Percentiles rank a stretch among this genome's conserved stretches.
Evolutionary conservation across 2,113 vertebrate species (phyloP).

Genomic region (Himantopus leucocephalus): DNA sequence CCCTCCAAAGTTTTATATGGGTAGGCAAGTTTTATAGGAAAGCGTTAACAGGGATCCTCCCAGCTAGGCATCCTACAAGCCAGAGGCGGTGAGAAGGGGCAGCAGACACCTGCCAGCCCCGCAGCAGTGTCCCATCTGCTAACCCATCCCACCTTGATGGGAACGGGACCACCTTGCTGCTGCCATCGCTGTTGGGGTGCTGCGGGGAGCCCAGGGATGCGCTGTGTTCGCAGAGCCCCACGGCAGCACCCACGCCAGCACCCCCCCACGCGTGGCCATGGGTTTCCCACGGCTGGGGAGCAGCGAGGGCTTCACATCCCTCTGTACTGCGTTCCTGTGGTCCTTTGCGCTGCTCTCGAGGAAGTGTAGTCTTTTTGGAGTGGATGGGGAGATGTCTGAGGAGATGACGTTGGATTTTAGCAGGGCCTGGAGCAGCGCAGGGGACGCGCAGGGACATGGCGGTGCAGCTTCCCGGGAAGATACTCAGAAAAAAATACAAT

Average conservation of each 20-base stretch:
- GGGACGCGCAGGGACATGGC: accelerated
- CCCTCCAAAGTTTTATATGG: background rate
- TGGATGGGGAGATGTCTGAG: accelerated
- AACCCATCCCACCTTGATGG: background rate
- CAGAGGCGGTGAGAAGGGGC: accelerated
- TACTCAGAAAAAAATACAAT: background rate
- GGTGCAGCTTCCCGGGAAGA: background rate
- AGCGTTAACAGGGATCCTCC: background rate
- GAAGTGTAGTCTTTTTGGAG: accelerated
- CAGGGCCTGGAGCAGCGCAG: background rate
- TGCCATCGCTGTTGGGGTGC: accelerated
- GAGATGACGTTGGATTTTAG: background rate
- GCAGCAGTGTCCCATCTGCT: background rate
- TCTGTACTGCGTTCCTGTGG: accelerated
- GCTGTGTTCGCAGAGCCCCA: background rate
- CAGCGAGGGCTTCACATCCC: background rate
- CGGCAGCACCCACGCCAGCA: background rate
- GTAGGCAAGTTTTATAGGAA: background rate
- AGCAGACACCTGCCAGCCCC: background rate
- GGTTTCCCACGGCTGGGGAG: accelerated
- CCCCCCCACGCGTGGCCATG: accelerated
- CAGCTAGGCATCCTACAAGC: accelerated
- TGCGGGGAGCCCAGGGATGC: background rate
- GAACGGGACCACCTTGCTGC: background rate
- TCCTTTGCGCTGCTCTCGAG: accelerated